Percentiles rank a stretch among this genome's conserved stretches.
Evolutionary conservation across 2,113 vertebrate genomes (phyloP).

Genomic region (Pteropus alecto): DNA sequence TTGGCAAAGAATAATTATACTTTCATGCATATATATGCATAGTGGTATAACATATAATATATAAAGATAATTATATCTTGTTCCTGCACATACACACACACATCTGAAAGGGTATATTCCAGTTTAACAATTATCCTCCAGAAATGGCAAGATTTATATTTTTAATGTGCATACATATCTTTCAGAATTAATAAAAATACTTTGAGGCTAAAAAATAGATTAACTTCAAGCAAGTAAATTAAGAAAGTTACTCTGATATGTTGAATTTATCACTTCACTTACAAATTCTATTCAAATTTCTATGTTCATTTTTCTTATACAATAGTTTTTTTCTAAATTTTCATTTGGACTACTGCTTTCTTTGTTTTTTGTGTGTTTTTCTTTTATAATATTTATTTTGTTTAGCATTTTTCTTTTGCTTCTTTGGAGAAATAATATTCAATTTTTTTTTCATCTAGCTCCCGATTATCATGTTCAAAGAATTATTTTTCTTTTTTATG

Average conservation of each 20-base stretch:
- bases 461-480: background rate
- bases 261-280: background rate
- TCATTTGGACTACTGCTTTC: background rate
- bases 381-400: background rate
- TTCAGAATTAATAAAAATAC: background rate
- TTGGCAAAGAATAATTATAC: background rate
- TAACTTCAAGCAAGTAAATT: background rate
- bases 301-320: background rate
- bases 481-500: background rate
- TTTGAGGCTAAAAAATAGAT: background rate
- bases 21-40: background rate
- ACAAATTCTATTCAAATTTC: background rate
- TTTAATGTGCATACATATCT: background rate
- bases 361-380: background rate
- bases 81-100: background rate
- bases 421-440: background rate
- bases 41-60: background rate
- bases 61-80: background rate
- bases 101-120: background rate
- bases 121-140: background rate
- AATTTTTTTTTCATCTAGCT: background rate
- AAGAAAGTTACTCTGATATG: background rate
- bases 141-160: background rate
- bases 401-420: background rate
- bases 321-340: background rate